Evolutionary conservation across 2,113 vertebrate species (phyloP), one percentile per base, ranked within the genome.

Genomic region (Malurus cyaneus): DNA sequence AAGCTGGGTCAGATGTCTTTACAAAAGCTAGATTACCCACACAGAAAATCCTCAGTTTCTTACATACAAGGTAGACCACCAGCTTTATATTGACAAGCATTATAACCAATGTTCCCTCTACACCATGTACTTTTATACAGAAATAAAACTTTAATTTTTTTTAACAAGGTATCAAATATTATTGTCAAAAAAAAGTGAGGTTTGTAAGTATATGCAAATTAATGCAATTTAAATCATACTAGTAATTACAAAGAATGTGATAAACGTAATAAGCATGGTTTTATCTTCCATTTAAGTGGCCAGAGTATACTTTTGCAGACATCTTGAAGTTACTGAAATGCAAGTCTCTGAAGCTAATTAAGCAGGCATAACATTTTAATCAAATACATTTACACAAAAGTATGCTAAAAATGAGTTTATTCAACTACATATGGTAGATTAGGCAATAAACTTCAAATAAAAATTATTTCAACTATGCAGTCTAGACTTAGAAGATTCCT

Each of bases 361-460:
- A 74, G 57, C 70, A 85, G 32, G 39, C 41, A 41, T n/a, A 84
- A 84, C 39, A 64, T 66, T 78, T 92, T 79, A 72, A 80, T 74
- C 61, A 81, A 74, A 81, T 16, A 52, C 39, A 71, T 70, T 95
- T 87, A 86, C 47, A 91, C 9, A 77, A 80, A 95, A 76, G 41
- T 65, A 92, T 26, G 36, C 31, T 72, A 87, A 91, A 96, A 85
- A 82, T 16, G 17, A 11, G 11, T 76, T 85, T 92, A 89, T 94
- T 79, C 62, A 89, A 79, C 46, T 53, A 65, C 66, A 85, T 53
- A 86, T 47, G 67, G 80, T 72, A 88, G 39, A 73, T 44, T 28
- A 77, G 18, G 60, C 76, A 94, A 71, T 66, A 84, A 90, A 77
- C 59, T 66, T 86, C 11, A 77, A 74, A 60, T 34, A 73, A 79